These are phyloP conservation scores for Cotesia congregata DNA, from an alignment of 2,888 invertebrate species.

Conservation along the genomic window DNA sequence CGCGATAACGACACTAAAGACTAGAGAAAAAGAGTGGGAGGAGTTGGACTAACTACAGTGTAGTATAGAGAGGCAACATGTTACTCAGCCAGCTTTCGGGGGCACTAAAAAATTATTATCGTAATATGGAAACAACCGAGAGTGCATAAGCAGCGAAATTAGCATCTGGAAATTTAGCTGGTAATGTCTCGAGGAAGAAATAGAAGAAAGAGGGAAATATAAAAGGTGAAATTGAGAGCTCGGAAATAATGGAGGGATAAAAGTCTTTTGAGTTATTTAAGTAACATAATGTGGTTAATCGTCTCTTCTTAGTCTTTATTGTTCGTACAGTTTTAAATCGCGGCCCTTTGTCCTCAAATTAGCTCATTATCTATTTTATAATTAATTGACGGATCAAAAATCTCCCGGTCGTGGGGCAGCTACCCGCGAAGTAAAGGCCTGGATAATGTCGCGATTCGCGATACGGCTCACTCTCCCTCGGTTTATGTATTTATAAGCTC, in stretches of 20 bases:
- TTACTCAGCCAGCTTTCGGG: no score
- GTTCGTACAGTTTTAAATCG: neutral
- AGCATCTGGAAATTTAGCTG: slow-evolving; percentile 33
- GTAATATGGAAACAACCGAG: slow-evolving; percentile 42
- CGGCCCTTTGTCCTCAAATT: slow-evolving; percentile 32
- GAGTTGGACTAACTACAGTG: neutral
- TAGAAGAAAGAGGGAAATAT: neutral
- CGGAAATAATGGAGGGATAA: neutral
- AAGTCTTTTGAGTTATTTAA: neutral
- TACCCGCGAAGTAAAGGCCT: neutral
- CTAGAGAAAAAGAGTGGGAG: neutral
- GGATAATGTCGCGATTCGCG: neutral
- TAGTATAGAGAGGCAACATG: no score
- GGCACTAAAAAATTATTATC: slow-evolving; percentile 28
- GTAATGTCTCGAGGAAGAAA: slow-evolving; percentile 6
- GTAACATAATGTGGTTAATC: neutral
- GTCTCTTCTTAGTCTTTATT: neutral
- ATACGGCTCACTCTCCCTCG: neutral
- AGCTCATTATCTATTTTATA: slow-evolving; percentile 33
- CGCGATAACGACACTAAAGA: slow-evolving; percentile 41
- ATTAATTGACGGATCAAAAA: slow-evolving; percentile 28
- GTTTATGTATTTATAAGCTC: neutral
- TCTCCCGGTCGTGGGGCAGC: slow-evolving; percentile 7
- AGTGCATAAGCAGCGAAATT: slow-evolving; percentile 38
- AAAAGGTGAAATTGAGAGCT: neutral